A percentile compares a stretch with the other conserved stretches of the same genome.
These are phyloP conservation scores for Cotesia glomerata DNA, from an alignment of 1,140 invertebrate species.

Conservation along the genomic window DNA sequence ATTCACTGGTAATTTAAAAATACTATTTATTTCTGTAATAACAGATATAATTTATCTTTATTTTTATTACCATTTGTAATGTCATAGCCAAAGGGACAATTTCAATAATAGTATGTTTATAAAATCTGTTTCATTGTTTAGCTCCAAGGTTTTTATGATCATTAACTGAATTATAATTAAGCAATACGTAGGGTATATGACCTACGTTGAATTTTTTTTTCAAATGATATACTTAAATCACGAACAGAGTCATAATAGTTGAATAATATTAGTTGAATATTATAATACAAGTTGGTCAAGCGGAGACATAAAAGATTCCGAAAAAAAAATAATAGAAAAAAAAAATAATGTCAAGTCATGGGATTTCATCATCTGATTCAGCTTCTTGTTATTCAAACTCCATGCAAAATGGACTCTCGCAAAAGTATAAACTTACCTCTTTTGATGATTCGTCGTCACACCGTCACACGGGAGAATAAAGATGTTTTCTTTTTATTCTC, in stretches of 20 bases:
- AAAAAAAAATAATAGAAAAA: background rate
- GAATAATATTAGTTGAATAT: too few relatives aligned
- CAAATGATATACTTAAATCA: background rate
- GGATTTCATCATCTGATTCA: conserved; percentile 35
- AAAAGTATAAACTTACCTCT: conserved; percentile 50
- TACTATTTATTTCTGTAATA: background rate
- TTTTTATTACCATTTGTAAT: background rate
- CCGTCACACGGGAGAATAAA: conserved; percentile 42
- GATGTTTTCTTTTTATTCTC: conserved; percentile 42
- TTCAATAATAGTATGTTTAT: too few relatives aligned
- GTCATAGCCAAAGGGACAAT: background rate
- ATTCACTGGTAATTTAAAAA: conserved; percentile 41
- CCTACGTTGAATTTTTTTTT: background rate
- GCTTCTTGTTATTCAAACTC: background rate
- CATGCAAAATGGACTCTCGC: conserved; percentile 45
- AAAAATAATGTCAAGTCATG: conserved; percentile 14
- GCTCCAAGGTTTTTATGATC: too few relatives aligned
- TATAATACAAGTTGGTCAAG: background rate
- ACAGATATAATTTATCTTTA: background rate
- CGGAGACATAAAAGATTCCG: background rate
- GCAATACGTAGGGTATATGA: background rate
- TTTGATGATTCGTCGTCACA: conserved; percentile 38
- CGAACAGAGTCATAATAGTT: too few relatives aligned
- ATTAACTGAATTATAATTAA: background rate
- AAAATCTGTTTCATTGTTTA: too few relatives aligned